Percentiles rank a stretch among this genome's conserved stretches.
These are phyloP conservation scores for Zaprionus davidi DNA, from an alignment of 1,140 invertebrate genomes.

Conservation along the genomic window DNA sequence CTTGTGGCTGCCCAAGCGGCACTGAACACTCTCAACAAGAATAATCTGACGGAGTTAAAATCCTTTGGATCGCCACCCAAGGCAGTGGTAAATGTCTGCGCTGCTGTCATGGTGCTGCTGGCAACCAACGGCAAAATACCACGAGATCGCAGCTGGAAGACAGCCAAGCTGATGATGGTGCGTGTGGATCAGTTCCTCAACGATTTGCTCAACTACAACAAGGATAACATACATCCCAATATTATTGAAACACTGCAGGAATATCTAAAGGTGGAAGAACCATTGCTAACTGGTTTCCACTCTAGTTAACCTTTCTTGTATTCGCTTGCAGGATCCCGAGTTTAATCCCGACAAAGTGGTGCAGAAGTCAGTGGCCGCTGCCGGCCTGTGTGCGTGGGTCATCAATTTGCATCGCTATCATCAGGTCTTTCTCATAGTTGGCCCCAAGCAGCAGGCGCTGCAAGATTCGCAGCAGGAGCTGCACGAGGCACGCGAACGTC, in stretches of 20 bases:
- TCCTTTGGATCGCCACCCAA: conserved; percentile 95
- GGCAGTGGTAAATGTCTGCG: conserved; percentile 93
- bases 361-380: conserved; percentile 95
- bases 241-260: conserved; percentile 90
- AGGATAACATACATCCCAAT: conserved; percentile 96
- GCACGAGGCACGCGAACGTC: conserved; percentile 92
- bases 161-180: conserved; percentile 90
- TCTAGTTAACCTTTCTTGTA: background rate
- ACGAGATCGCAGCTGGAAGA: conserved; percentile 97
- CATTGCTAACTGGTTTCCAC: background rate
- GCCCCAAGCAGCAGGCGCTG: conserved; percentile 93
- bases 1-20: conserved; percentile 95
- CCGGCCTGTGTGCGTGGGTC: conserved; percentile 96
- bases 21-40: conserved; percentile 96
- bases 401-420: conserved; percentile 97
- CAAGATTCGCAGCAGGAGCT: conserved; percentile 94
- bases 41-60: conserved; percentile 97
- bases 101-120: conserved; percentile 95
- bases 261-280: conserved; percentile 78
- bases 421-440: conserved; percentile 96
- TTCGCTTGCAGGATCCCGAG: conserved; percentile 87
- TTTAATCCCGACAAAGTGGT: conserved; percentile 95
- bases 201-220: conserved; percentile 94
- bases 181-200: conserved; percentile 93
- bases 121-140: conserved; percentile 95